phyloP scores from a whole-genome alignment of 2,113 vertebrate species.

The Notarius quadriscutis region DNA sequence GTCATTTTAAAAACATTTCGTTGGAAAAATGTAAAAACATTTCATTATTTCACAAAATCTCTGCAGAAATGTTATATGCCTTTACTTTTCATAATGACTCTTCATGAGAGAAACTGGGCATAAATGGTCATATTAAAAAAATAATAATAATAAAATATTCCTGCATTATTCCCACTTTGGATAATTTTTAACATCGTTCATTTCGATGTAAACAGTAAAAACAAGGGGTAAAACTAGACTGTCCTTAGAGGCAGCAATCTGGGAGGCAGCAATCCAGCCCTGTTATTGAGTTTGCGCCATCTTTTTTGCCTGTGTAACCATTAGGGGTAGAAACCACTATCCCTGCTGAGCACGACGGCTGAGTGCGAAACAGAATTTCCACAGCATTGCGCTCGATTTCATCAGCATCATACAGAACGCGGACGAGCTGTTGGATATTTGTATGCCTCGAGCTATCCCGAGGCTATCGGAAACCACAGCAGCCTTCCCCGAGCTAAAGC shows the following conservation, averaged over 20 bases:
- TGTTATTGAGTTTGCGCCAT: constrained; percentile 44
- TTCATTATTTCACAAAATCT: not conserved
- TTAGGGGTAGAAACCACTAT: constrained; percentile 37
- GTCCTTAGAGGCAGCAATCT: constrained; percentile 35
- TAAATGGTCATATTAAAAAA: not conserved
- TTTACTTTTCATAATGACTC: not conserved
- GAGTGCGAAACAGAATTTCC: constrained; percentile 53
- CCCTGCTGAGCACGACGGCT: constrained; percentile 40
- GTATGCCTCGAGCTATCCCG: constrained; percentile 65
- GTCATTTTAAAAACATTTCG: not conserved
- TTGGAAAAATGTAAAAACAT: no score
- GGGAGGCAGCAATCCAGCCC: constrained; percentile 46
- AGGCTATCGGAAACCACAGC: constrained; percentile 64
- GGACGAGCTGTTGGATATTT: constrained; percentile 66
- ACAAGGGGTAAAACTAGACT: constrained; percentile 13
- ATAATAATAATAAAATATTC: not conserved
- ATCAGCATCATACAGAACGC: constrained; percentile 77
- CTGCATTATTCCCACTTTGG: not conserved
- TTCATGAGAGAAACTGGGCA: not conserved
- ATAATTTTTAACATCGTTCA: not conserved
- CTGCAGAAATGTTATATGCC: not conserved
- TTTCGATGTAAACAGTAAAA: constrained; percentile 11
- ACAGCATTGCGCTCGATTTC: constrained; percentile 76
- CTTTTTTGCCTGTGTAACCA: constrained; percentile 36
- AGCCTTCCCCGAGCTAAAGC: constrained; percentile 52